Percentiles rank a stretch among this genome's conserved stretches.
phyloP scores from a whole-genome alignment of 2,113 vertebrate genomes.

The Promerops cafer region DNA sequence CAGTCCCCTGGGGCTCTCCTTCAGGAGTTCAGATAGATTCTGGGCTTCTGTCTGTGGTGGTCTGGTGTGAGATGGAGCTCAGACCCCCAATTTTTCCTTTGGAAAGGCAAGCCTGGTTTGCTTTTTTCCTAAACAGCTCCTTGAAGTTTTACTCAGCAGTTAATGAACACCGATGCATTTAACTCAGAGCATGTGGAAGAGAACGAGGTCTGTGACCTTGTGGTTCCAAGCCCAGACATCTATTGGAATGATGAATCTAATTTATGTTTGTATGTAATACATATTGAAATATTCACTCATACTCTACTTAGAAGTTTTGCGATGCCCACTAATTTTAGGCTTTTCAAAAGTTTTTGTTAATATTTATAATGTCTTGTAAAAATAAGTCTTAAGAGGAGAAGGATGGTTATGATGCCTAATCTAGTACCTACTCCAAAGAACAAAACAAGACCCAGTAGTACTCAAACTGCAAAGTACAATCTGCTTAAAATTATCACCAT shows the following conservation, averaged over 20 bases:
- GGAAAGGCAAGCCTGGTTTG: background rate
- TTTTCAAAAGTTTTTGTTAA: background rate
- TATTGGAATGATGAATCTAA: background rate
- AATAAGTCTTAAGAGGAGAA: background rate
- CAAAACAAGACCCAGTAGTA: background rate
- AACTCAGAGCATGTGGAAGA: background rate
- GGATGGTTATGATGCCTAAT: background rate
- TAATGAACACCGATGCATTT: background rate
- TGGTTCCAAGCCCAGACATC: background rate
- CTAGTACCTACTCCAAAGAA: background rate
- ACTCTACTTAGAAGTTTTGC: background rate
- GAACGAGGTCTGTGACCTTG: background rate
- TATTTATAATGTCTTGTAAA: background rate
- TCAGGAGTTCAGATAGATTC: background rate
- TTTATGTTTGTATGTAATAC: background rate
- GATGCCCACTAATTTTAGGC: background rate
- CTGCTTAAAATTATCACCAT: background rate
- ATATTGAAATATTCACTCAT: background rate
- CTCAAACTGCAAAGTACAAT: background rate
- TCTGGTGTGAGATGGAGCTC: background rate
- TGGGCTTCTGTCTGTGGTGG: background rate
- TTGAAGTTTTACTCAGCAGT: background rate
- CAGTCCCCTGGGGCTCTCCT: background rate
- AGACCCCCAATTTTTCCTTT: background rate
- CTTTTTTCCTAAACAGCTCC: background rate